Evolutionary conservation across 2,888 invertebrate genomes (phyloP).

Genomic region (Nemoura dubitans): DNA sequence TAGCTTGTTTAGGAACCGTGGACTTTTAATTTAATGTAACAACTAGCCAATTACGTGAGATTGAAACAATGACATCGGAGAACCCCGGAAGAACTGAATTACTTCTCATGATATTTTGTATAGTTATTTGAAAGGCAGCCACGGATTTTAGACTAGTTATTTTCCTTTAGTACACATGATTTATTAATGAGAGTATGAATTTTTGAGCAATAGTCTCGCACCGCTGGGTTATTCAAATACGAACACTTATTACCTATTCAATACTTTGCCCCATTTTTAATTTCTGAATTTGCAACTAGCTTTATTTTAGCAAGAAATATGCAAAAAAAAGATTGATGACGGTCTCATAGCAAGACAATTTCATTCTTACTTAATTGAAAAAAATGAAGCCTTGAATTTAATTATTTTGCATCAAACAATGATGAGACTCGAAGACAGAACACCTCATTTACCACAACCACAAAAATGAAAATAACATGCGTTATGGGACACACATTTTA

Average conservation of each 20-base stretch:
- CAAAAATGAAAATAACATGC: too few relatives aligned
- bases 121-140: not conserved
- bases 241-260: constrained; percentile 7
- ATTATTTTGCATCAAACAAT: not conserved
- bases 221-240: not conserved
- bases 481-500: too few relatives aligned
- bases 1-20: constrained; percentile 40
- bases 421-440: not conserved
- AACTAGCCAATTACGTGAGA: constrained; percentile 39
- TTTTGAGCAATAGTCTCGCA: not conserved
- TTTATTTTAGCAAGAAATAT: not conserved
- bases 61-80: constrained; percentile 39
- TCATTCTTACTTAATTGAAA: not conserved
- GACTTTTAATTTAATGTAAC: constrained; percentile 39
- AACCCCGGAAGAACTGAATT: constrained; percentile 14
- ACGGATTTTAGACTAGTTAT: not conserved
- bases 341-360: not conserved
- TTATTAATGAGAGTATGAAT: not conserved
- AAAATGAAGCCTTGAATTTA: not conserved
- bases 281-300: not conserved
- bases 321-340: not conserved
- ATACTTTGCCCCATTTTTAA: not conserved
- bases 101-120: constrained; percentile 19
- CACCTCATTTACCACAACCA: not conserved
- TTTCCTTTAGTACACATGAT: not conserved